Percentiles rank a stretch among this genome's conserved stretches.
Conservation (phyloP, 2,888 invertebrate species). For the Scaptomyza parva region DNA sequence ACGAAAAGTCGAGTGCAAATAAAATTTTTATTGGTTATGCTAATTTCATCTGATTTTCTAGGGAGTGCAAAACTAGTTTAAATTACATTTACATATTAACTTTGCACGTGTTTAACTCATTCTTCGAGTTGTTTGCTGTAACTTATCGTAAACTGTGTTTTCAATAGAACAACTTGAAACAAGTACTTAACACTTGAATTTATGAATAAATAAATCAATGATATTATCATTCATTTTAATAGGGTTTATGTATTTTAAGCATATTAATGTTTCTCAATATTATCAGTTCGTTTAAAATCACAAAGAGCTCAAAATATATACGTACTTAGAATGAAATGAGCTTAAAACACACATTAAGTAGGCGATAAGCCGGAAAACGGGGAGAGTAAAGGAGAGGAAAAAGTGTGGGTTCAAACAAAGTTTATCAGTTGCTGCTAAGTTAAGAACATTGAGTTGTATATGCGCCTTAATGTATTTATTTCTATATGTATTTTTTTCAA, state of each 20-base stretch:
- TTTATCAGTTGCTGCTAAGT: slow-evolving; percentile 18
- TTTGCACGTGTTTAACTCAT: not conserved
- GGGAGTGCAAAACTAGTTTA: not conserved
- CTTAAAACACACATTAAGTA: not conserved
- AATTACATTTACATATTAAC: not conserved
- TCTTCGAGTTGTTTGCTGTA: not conserved
- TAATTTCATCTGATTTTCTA: no score
- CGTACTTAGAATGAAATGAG: not conserved
- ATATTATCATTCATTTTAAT: not conserved
- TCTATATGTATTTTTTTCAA: not conserved
- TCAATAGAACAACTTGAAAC: not conserved
- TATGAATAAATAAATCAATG: not conserved
- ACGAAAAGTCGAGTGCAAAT: no score
- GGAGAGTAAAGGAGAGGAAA: not conserved
- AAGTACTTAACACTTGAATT: not conserved
- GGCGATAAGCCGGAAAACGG: slow-evolving; percentile 14
- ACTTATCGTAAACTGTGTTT: not conserved
- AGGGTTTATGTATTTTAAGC: not conserved
- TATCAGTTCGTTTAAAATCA: no score
- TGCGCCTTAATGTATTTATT: not conserved
- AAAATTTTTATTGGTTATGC: no score
- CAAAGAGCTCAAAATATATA: no score
- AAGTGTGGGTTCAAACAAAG: slow-evolving; percentile 1
- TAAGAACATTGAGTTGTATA: not conserved
- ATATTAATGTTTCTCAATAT: not conserved